phyloP scores from a whole-genome alignment of 2,888 invertebrate species.

The Nezara viridula region DNA sequence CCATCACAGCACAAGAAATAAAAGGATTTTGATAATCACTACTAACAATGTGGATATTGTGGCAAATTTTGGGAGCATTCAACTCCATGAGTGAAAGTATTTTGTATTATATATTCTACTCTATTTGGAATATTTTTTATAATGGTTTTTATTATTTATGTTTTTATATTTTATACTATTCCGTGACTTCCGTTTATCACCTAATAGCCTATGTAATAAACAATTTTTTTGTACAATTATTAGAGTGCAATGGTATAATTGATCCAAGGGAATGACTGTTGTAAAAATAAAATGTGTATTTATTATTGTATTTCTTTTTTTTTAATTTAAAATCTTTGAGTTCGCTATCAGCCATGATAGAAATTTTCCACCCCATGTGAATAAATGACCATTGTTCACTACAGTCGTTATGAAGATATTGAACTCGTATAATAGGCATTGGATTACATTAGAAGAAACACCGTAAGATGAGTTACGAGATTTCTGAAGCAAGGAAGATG shows the following conservation, averaged over 20 bases:
- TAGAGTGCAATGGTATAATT: background rate
- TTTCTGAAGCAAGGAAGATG: no score
- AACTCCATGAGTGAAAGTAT: background rate
- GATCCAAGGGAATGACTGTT: background rate
- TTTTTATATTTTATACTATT: background rate
- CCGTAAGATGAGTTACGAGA: no score
- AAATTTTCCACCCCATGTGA: no score
- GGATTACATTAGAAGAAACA: no score
- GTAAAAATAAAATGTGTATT: background rate
- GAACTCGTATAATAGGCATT: no score
- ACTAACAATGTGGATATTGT: background rate
- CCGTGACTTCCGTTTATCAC: background rate
- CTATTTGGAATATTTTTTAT: background rate
- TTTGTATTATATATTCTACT: background rate
- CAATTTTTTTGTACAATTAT: background rate
- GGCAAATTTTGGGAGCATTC: background rate
- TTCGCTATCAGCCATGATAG: background rate
- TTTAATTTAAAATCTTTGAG: background rate
- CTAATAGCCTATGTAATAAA: background rate
- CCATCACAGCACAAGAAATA: background rate
- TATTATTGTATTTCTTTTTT: background rate
- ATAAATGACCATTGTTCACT: no score
- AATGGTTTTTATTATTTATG: conserved; percentile 11
- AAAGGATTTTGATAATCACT: background rate
- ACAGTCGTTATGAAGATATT: no score